Conservation (phyloP, 2,797 vertebrate species). For the Sebastes variabilis region DNA sequence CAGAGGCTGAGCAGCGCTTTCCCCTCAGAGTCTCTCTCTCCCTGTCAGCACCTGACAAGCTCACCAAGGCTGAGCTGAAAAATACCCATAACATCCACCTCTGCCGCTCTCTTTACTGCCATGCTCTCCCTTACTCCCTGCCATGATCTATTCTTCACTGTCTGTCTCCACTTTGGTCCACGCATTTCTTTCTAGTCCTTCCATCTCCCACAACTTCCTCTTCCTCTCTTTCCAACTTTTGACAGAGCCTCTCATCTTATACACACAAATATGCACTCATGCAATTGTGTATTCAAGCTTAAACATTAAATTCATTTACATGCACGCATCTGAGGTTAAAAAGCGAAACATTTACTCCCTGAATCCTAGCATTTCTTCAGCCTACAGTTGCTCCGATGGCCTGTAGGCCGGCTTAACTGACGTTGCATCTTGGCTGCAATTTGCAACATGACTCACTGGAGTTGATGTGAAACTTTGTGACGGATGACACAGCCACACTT, state of each 20-base stretch:
- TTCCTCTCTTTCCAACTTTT: background rate
- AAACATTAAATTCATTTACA: conserved; percentile 7
- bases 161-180: conserved; percentile 57
- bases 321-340: background rate
- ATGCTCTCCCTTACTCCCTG: conserved; percentile 59
- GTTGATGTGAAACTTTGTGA: conserved; percentile 75
- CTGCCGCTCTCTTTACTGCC: conserved; percentile 61
- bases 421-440: conserved; percentile 61
- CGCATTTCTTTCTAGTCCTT: conserved; percentile 34
- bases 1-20: conserved; percentile 57
- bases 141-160: conserved; percentile 62
- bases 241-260: conserved; percentile 10
- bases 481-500: conserved; percentile 73
- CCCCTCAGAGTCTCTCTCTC: conserved; percentile 59
- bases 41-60: conserved; percentile 73
- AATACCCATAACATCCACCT: conserved; percentile 68
- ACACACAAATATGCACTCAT: background rate
- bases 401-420: conserved; percentile 53
- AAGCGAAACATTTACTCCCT: conserved; percentile 13
- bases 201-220: conserved; percentile 35
- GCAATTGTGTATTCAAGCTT: conserved; percentile 16
- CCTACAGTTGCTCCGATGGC: conserved; percentile 29
- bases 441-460: conserved; percentile 72
- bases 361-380: conserved; percentile 19
- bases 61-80: conserved; percentile 69